Conservation (phyloP, 2,113 vertebrate genomes). For the Meleagris gallopavo region DNA sequence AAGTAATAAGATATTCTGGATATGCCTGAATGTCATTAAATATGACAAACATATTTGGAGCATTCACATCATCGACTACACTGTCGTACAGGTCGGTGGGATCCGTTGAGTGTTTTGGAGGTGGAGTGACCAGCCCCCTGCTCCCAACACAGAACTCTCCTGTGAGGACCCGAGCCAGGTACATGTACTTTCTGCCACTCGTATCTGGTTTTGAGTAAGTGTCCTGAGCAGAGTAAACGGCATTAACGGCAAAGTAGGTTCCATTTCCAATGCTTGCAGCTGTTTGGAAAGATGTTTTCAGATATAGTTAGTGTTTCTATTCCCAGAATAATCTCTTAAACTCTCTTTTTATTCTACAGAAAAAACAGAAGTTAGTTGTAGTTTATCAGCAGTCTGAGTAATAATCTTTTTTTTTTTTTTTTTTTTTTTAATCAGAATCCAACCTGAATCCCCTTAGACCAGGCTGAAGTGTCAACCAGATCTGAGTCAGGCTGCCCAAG, state of each 20-base stretch:
- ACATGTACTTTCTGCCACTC: conserved; percentile 78
- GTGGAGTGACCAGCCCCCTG: conserved; percentile 55
- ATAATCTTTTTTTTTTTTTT: background rate
- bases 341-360: background rate
- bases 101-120: conserved; percentile 46
- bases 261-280: conserved; percentile 79
- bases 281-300: conserved; percentile 52
- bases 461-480: background rate
- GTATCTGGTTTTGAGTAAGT: conserved; percentile 74
- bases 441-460: background rate
- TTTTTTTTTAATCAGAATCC: background rate
- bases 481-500: background rate
- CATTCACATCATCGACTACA: conserved; percentile 62
- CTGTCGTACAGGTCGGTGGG: conserved; percentile 78
- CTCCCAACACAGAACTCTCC: conserved; percentile 74
- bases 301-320: background rate
- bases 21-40: conserved; percentile 87
- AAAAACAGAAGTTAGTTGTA: background rate
- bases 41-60: conserved; percentile 81
- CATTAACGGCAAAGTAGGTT: conserved; percentile 85
- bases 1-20: conserved; percentile 88
- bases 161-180: conserved; percentile 83
- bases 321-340: background rate
- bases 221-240: conserved; percentile 75
- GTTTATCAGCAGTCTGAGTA: background rate